These are phyloP conservation scores for Sebastes kiyomatsui DNA, from an alignment of 2,797 vertebrate species.

Conservation along the genomic window DNA sequence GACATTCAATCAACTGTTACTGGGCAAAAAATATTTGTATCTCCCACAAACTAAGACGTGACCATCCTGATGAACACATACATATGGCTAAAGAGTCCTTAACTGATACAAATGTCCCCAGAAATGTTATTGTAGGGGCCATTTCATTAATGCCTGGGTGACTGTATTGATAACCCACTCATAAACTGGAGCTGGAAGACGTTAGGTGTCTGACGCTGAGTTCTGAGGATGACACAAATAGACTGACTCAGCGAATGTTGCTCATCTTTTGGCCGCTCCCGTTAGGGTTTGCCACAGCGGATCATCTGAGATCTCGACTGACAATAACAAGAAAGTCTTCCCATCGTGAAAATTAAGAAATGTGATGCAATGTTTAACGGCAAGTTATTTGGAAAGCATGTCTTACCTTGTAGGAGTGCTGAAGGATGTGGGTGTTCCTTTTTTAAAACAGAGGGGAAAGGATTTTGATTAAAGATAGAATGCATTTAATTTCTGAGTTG, in stretches of 20 bases:
- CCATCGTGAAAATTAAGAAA: background rate
- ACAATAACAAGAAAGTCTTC: background rate
- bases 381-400: background rate
- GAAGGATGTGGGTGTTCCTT: slow-evolving; percentile 73
- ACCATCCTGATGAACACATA: background rate
- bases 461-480: background rate
- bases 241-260: background rate
- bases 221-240: slow-evolving; percentile 62
- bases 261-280: too few species aligned
- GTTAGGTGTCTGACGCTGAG: slow-evolving; percentile 63
- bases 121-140: background rate
- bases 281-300: too few species aligned
- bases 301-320: too few species aligned
- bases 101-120: background rate
- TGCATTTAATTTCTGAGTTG: background rate
- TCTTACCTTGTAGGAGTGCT: slow-evolving; percentile 73
- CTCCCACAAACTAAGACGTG: background rate
- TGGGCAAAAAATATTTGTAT: background rate
- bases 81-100: background rate
- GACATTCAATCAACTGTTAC: background rate
- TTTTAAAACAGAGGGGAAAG: slow-evolving; percentile 19
- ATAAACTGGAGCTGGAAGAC: slow-evolving; percentile 72
- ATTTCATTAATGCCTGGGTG: slow-evolving; percentile 65
- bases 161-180: slow-evolving; percentile 62
- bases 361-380: background rate